Evolutionary conservation across 2,888 invertebrate species (phyloP).

Genomic region (Aquatica leii): DNA sequence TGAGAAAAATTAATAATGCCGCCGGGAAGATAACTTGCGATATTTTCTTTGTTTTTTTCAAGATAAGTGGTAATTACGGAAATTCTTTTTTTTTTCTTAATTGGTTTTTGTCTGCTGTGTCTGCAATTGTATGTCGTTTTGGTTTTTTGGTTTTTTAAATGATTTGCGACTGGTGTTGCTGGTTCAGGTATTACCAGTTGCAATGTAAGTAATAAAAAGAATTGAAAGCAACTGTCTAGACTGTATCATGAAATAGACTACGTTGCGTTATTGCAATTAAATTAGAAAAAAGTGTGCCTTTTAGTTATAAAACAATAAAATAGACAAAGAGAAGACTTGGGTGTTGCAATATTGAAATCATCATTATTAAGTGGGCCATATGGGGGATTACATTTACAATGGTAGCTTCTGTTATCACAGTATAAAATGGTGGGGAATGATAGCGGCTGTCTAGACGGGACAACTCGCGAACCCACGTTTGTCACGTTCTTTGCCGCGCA

Average conservation of each 20-base stretch:
- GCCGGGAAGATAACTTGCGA: no score
- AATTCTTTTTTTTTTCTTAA: no score
- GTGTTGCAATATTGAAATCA: slow-evolving; percentile 24
- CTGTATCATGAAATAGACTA: not conserved
- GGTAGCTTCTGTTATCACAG: slow-evolving; percentile 45
- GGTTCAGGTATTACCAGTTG: slow-evolving; percentile 6
- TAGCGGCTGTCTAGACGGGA: slow-evolving; percentile 50
- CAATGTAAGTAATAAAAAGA: slow-evolving; percentile 1
- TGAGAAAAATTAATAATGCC: no score
- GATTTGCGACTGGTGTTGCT: no score
- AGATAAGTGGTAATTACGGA: no score
- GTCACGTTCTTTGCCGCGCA: slow-evolving; percentile 37
- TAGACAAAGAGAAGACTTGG: slow-evolving; percentile 6
- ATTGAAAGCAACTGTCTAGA: slow-evolving; percentile 9
- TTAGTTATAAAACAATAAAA: not conserved
- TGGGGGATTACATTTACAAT: slow-evolving; percentile 46
- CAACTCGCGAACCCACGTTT: slow-evolving; percentile 45
- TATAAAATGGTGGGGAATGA: slow-evolving; percentile 45
- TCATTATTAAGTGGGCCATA: slow-evolving; percentile 50
- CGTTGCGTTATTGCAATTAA: slow-evolving; percentile 8
- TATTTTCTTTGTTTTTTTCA: no score
- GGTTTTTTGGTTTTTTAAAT: no score
- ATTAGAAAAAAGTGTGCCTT: not conserved
- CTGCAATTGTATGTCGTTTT: no score
- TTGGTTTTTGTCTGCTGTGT: no score